Evolutionary conservation across 2,888 invertebrate species (phyloP), one percentile per base, ranked within the genome.

Genomic region (Drosophila putrida): DNA sequence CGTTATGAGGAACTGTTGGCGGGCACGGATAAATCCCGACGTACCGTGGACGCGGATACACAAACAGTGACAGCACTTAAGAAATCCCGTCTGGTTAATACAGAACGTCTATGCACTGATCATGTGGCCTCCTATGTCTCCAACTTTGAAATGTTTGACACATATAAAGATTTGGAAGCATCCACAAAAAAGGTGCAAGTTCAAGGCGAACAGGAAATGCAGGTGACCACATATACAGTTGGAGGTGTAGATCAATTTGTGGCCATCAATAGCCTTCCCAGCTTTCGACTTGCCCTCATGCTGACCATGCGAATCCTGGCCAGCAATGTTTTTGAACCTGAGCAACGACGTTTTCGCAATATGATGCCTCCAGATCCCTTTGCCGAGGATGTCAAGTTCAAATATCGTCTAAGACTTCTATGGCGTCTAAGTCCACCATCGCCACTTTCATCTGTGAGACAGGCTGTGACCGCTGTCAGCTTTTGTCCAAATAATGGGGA

Each of bases 121-220:
- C 94, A 95, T 82, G 93, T 93, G 4, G 93, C 93, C 1, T 93
- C 95, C 0, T 96, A 95, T 88, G 96, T 96, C 0, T 96, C 96
- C 0, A 93, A 95, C 85, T 97, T 96, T 94, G 96, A 96, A 79
- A 96, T 96, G 95, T 94, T 95, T 81, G 96, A 96, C 85, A 95
- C 95, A 0, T 96, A 95, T 78, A 93, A 93, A 6, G 92, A 92
- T 50, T 82, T 94, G 33, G 93, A 93, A n/a, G 83, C 86, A 1
- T 82, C 85, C 2, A 90, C 89, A 0, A 89, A 90, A 41, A 90
- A 87, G 35, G 76, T 91, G 0, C 82, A 90, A 28, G 75, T 91
- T 47, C 92, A 93, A 9, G 94, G 93, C 44, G 93, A 93, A 69
- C 93, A 94, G 92, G 93, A 94, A 8, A 71, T 92, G 51, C 84